phyloP scores from a whole-genome alignment of 1,140 invertebrate genomes.

The Anastatus disparis region DNA sequence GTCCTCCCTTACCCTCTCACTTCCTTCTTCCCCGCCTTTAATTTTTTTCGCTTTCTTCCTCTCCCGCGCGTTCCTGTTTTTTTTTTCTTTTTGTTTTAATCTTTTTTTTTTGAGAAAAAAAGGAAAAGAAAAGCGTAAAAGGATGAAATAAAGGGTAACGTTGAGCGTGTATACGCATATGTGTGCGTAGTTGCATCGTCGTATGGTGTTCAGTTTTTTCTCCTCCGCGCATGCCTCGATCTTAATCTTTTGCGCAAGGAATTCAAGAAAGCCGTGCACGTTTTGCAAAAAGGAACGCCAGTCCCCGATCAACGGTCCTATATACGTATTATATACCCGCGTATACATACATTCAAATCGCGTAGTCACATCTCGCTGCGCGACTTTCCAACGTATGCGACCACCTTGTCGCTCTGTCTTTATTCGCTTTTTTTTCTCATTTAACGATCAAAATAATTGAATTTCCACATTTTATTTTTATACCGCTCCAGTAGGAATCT shows the following conservation, averaged over 20 bases:
- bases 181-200: not conserved
- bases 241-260: constrained; percentile 53
- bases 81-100: no score
- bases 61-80: not conserved
- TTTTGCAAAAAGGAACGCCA: not conserved
- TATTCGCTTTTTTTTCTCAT: not conserved
- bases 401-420: not conserved
- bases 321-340: not conserved
- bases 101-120: no score
- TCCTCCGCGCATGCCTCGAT: constrained; percentile 44
- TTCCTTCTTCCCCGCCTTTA: constrained; percentile 12
- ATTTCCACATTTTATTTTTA: no score
- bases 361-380: not conserved
- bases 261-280: constrained; percentile 49
- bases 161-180: not conserved
- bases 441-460: no score
- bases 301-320: not conserved
- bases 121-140: constrained; percentile 7
- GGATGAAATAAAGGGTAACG: constrained; percentile 18
- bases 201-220: constrained; percentile 40
- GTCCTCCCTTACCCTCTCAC: constrained; percentile 28
- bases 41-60: not conserved
- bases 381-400: not conserved
- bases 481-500: no score
- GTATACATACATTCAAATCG: constrained; percentile 12